phyloP scores from a whole-genome alignment of 2,797 vertebrate genomes.

The Lithobates pipiens region DNA sequence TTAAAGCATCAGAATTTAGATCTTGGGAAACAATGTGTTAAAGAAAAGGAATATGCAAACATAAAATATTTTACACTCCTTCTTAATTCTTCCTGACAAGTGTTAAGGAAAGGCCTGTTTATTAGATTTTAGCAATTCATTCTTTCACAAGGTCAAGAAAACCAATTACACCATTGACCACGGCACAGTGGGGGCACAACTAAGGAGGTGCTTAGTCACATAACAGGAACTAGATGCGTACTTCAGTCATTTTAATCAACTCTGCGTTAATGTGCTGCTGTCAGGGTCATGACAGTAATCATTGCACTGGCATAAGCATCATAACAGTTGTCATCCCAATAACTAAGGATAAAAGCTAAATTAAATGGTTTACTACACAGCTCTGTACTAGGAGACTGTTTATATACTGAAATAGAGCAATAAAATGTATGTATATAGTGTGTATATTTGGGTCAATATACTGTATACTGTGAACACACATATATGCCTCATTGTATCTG shows the following conservation, averaged over 20 bases:
- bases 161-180: slow-evolving; percentile 62
- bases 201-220: slow-evolving; percentile 53
- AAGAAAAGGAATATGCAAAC: background rate
- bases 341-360: slow-evolving; percentile 31
- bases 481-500: background rate
- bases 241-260: slow-evolving; percentile 63
- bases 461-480: background rate
- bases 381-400: background rate
- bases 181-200: slow-evolving; percentile 41
- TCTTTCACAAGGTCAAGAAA: slow-evolving; percentile 58
- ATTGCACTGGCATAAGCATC: slow-evolving; percentile 47
- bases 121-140: slow-evolving; percentile 56
- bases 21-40: background rate
- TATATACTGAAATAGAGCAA: background rate
- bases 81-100: slow-evolving; percentile 48
- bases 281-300: slow-evolving; percentile 60
- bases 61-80: slow-evolving; percentile 15
- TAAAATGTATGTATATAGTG: background rate
- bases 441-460: background rate
- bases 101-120: slow-evolving; percentile 47
- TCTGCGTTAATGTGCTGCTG: slow-evolving; percentile 51
- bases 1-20: background rate
- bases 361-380: background rate
- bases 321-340: slow-evolving; percentile 46
- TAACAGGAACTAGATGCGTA: slow-evolving; percentile 43